Percentiles rank a stretch among this genome's conserved stretches.
Conservation (phyloP, 53 echinoderm and acorn worm genomes). For the Crossaster papposus region DNA sequence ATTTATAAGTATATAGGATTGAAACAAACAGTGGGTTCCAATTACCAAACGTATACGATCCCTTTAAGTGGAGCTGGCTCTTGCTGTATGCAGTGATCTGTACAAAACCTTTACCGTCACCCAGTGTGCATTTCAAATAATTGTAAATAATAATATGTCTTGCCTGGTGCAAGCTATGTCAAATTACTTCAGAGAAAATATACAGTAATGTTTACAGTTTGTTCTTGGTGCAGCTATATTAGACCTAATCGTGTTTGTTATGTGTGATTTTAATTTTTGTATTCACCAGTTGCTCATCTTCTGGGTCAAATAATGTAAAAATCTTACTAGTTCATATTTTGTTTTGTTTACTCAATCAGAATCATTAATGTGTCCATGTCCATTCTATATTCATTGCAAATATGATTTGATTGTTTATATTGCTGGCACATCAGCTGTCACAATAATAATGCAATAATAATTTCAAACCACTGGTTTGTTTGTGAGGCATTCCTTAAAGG, state of each 20-base stretch:
- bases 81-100: slow-evolving; percentile 12
- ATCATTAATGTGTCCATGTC: not conserved
- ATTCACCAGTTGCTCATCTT: not conserved
- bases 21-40: no score
- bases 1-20: no score
- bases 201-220: slow-evolving; percentile 14
- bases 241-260: slow-evolving; percentile 34
- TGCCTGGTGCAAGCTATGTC: slow-evolving; percentile 22
- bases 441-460: not conserved
- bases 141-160: slow-evolving; percentile 39
- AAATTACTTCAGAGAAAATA: slow-evolving; percentile 27
- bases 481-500: no score
- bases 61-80: slow-evolving; percentile 51
- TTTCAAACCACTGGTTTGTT: no score
- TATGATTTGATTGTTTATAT: not conserved
- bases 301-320: not conserved
- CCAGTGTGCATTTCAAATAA: slow-evolving; percentile 14
- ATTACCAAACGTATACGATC: no score
- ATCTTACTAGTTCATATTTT: not conserved
- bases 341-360: no score
- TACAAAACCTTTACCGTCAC: not conserved
- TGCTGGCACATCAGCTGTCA: not conserved
- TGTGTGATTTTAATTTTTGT: slow-evolving; percentile 21
- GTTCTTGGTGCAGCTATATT: slow-evolving; percentile 21
- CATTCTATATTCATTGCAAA: not conserved